Conservation (phyloP, 2,888 invertebrate genomes). For the Epinotia demarniana region DNA sequence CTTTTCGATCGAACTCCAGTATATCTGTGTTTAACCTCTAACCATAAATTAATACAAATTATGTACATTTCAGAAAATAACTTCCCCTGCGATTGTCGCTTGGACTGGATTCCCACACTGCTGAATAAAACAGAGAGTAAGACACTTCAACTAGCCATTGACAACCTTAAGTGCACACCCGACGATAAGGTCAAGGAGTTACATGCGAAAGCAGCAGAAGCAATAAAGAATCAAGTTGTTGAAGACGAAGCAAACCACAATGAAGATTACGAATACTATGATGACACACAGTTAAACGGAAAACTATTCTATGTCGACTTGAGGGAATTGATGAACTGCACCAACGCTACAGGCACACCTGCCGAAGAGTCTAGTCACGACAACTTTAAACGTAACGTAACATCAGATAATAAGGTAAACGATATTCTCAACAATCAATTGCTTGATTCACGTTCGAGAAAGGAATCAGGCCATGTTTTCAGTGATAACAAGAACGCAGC, state of each 20-base stretch:
- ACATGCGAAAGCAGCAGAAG: constrained; percentile 65
- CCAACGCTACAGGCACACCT: constrained; percentile 48
- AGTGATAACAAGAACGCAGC: constrained; percentile 42
- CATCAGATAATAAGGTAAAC: constrained; percentile 17
- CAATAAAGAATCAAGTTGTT: constrained; percentile 58
- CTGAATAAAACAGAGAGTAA: constrained; percentile 71
- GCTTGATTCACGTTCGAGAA: constrained; percentile 51
- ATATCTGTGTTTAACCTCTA: neutral
- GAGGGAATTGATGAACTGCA: constrained; percentile 70
- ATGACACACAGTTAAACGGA: constrained; percentile 74
- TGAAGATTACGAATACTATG: constrained; percentile 76
- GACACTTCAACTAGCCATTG: constrained; percentile 63
- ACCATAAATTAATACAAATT: neutral
- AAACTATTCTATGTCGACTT: constrained; percentile 75
- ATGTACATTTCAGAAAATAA: constrained; percentile 69
- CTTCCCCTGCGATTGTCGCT: constrained; percentile 72
- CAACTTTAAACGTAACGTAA: constrained; percentile 20
- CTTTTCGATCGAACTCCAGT: too few species aligned
- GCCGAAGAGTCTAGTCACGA: constrained; percentile 47
- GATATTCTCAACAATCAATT: constrained; percentile 50
- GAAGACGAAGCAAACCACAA: constrained; percentile 59
- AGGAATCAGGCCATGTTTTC: constrained; percentile 46
- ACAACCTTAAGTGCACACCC: constrained; percentile 75
- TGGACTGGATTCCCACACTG: constrained; percentile 72
- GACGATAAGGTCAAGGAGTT: constrained; percentile 61